Evolutionary conservation across 2,113 vertebrate species (phyloP).

Genomic region (Psittacus erithacus): DNA sequence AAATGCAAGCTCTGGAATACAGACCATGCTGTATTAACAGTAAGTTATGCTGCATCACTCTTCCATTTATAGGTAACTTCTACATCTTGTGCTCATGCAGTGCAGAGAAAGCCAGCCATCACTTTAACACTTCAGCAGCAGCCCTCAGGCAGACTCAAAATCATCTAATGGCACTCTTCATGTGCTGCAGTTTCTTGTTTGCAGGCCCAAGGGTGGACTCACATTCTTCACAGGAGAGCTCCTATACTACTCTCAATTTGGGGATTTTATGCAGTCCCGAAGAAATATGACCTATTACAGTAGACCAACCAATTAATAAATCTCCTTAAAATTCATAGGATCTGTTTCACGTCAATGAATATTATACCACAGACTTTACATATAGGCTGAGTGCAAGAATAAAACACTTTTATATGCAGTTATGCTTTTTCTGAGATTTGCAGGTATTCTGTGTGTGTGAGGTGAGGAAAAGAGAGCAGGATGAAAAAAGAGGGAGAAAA

Average conservation of each 20-base stretch:
- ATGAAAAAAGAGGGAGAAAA: not conserved
- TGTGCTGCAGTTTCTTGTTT: rapidly evolving
- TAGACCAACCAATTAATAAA: not conserved
- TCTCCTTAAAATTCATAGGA: not conserved
- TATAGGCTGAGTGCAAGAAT: not conserved
- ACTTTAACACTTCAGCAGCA: not conserved
- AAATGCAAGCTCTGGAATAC: not conserved
- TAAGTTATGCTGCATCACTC: not conserved
- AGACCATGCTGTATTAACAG: not conserved
- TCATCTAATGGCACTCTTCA: not conserved
- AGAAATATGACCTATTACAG: not conserved
- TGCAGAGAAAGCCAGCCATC: not conserved
- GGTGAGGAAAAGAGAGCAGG: not conserved
- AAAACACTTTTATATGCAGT: not conserved
- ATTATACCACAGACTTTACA: not conserved
- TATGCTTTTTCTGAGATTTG: not conserved
- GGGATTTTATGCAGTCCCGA: not conserved
- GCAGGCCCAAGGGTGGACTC: not conserved
- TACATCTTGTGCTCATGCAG: rapidly evolving
- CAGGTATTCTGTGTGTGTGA: not conserved
- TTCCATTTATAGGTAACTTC: not conserved
- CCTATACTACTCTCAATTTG: rapidly evolving
- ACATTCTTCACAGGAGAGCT: not conserved
- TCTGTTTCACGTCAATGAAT: not conserved
- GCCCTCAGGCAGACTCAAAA: not conserved